phyloP scores from a whole-genome alignment of 2,888 invertebrate genomes.

The Exephanes ischioxanthus region DNA sequence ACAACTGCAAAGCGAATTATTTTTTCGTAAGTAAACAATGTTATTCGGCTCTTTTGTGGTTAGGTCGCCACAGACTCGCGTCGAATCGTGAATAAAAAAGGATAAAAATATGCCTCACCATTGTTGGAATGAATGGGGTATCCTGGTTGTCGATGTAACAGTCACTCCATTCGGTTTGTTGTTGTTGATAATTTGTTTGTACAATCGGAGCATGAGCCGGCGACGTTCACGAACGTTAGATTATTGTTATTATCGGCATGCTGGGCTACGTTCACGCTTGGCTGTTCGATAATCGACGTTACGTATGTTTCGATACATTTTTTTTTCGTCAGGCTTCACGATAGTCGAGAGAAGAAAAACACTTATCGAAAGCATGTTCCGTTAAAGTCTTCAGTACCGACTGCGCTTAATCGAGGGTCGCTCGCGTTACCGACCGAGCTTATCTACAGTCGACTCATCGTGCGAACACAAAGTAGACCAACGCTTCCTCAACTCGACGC shows the following conservation, averaged over 20 bases:
- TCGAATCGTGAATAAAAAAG: not conserved
- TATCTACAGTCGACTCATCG: too few species aligned
- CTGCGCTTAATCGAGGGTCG: too few species aligned
- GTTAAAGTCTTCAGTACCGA: too few species aligned
- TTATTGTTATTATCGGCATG: not conserved
- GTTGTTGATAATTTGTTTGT: not conserved
- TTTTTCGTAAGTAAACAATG: constrained; percentile 22
- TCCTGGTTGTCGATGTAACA: not conserved
- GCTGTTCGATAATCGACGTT: not conserved
- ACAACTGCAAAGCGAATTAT: constrained; percentile 88
- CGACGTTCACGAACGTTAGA: constrained; percentile 1
- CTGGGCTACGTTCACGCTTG: not conserved
- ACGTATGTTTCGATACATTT: not conserved
- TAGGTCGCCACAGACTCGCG: constrained; percentile 1
- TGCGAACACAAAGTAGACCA: too few species aligned
- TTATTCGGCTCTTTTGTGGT: constrained; percentile 41
- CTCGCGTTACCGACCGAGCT: too few species aligned
- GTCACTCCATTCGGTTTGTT: constrained; percentile 25
- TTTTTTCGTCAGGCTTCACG: too few species aligned
- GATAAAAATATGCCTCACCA: constrained; percentile 9
- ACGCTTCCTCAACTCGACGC: too few species aligned
- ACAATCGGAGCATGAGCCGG: not conserved
- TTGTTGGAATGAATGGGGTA: not conserved
- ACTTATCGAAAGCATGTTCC: too few species aligned
- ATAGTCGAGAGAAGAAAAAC: too few species aligned